Evolutionary conservation across 1,140 invertebrate genomes (phyloP).

Genomic region (Drosophila nikananu): DNA sequence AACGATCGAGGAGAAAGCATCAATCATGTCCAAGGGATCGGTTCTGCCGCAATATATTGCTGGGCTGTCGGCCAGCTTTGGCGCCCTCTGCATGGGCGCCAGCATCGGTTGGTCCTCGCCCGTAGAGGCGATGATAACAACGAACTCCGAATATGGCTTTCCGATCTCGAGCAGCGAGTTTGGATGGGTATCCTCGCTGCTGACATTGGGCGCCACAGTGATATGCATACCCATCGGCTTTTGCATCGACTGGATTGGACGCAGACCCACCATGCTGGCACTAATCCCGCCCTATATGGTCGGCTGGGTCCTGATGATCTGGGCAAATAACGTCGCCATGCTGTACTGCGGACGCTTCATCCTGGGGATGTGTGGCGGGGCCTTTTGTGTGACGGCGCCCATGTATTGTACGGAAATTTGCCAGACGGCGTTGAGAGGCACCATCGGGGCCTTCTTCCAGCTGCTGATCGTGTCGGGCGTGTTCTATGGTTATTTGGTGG

Average conservation of each 20-base stretch:
- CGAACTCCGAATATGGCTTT: conserved; percentile 85
- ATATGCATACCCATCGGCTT: conserved; percentile 89
- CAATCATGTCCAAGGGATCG: conserved; percentile 52
- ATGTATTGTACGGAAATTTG: conserved; percentile 91
- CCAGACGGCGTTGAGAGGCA: conserved; percentile 89
- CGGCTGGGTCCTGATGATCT: conserved; percentile 90
- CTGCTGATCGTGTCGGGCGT: conserved; percentile 89
- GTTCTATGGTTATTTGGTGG: conserved; percentile 87
- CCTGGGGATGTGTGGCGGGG: conserved; percentile 89
- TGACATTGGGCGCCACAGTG: conserved; percentile 85
- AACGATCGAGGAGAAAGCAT: conserved; percentile 25
- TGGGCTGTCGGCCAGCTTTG: conserved; percentile 86
- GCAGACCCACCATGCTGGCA: conserved; percentile 89
- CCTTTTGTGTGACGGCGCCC: conserved; percentile 90
- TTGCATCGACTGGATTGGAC: conserved; percentile 89
- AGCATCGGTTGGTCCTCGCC: conserved; percentile 90
- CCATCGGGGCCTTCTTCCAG: conserved; percentile 90
- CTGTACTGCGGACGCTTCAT: conserved; percentile 90
- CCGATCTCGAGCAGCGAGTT: conserved; percentile 61
- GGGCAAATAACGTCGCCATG: conserved; percentile 87
- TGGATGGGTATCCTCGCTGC: conserved; percentile 71
- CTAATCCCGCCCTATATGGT: conserved; percentile 88
- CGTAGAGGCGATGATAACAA: conserved; percentile 85
- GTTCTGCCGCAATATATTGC: conserved; percentile 72
- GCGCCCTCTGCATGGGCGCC: conserved; percentile 88